phyloP scores from a whole-genome alignment of 37 sponge, comb jelly and placozoan genomes.

The Bolinopsis microptera region DNA sequence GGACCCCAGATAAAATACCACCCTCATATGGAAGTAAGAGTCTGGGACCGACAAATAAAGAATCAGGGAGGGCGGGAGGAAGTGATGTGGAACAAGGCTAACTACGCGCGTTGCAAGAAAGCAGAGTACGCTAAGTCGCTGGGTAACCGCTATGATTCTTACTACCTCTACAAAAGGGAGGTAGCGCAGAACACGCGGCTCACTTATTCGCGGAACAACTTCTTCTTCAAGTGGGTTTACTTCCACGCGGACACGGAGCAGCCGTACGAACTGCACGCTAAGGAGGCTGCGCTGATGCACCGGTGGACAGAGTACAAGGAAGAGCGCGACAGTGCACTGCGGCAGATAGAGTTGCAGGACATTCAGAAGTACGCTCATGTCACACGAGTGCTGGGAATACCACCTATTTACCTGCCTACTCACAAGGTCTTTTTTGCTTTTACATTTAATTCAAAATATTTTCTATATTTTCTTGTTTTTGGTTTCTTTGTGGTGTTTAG shows the following conservation, averaged over 20 bases:
- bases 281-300: constrained; percentile 44
- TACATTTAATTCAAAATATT: neutral
- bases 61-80: neutral
- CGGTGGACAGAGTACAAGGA: constrained; percentile 51
- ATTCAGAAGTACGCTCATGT: constrained; percentile 15
- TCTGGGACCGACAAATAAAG: neutral
- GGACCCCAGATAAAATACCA: constrained; percentile 65
- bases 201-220: neutral
- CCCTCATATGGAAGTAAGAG: constrained; percentile 44
- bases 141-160: constrained; percentile 53
- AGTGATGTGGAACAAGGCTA: constrained; percentile 47
- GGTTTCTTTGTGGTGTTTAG: neutral
- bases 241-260: constrained; percentile 13
- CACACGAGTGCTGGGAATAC: neutral
- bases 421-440: constrained; percentile 1
- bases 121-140: constrained; percentile 1
- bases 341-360: constrained; percentile 20
- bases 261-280: constrained; percentile 29
- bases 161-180: constrained; percentile 47
- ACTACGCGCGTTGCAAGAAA: constrained; percentile 22
- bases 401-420: constrained; percentile 14
- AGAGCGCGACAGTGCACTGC: constrained; percentile 12
- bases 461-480: neutral
- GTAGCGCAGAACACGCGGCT: neutral
- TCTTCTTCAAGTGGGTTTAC: constrained; percentile 48